Conservation (phyloP, 2,797 vertebrate species). For the Neoniphon sammara region DNA sequence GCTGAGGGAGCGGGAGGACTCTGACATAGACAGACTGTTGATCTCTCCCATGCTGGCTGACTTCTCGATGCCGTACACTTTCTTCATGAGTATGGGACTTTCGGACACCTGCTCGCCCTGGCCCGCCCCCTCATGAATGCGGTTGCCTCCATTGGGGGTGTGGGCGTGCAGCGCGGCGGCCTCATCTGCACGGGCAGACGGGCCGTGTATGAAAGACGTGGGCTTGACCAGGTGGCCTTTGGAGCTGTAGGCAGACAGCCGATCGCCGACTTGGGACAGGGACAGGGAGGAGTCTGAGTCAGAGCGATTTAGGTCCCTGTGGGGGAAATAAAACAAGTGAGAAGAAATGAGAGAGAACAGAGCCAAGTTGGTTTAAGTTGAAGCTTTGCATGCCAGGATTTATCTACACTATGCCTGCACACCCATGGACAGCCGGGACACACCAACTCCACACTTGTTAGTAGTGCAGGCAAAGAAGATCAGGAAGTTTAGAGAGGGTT, state of each 20-base stretch:
- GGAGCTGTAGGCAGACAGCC: constrained; percentile 81
- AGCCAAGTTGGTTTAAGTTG: neutral
- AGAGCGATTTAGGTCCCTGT: constrained; percentile 94
- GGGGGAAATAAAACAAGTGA: constrained; percentile 44
- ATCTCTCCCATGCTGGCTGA: constrained; percentile 90
- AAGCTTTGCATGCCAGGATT: constrained; percentile 66
- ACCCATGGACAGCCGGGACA: constrained; percentile 49
- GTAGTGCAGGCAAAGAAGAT: constrained; percentile 50
- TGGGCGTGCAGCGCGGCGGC: constrained; percentile 71
- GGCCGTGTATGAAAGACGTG: constrained; percentile 80
- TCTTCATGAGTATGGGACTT: constrained; percentile 90
- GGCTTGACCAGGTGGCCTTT: constrained; percentile 86
- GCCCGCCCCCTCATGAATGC: constrained; percentile 76
- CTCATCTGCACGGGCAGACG: constrained; percentile 79
- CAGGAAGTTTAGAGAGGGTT: constrained; percentile 34
- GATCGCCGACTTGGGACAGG: constrained; percentile 89
- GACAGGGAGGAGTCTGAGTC: constrained; percentile 93
- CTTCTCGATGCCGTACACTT: constrained; percentile 86
- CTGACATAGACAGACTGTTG: constrained; percentile 85
- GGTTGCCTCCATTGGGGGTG: constrained; percentile 87
- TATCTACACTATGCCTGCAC: constrained; percentile 58
- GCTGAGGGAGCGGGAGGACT: constrained; percentile 94
- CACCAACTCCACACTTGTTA: constrained; percentile 68
- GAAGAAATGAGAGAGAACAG: neutral
- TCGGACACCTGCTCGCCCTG: constrained; percentile 80